Percentiles rank a stretch among this genome's conserved stretches.
phyloP scores from a whole-genome alignment of 2,888 invertebrate genomes.

The Amphipyra berbera region DNA sequence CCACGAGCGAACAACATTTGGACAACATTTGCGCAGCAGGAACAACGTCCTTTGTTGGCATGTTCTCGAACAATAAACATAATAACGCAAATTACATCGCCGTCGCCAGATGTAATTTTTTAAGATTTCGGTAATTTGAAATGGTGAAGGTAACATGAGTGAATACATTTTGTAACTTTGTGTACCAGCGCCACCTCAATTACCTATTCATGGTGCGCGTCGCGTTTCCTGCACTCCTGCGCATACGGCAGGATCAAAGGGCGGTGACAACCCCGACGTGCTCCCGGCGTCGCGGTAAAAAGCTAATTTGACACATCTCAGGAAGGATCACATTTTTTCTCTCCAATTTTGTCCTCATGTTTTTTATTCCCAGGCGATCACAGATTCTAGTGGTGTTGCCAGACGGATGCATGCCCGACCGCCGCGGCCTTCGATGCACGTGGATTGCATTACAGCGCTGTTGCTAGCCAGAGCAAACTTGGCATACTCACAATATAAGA shows the following conservation, averaged over 20 bases:
- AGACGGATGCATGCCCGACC: constrained; percentile 73
- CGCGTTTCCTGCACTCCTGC: constrained; percentile 70
- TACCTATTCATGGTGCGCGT: constrained; percentile 73
- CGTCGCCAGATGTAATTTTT: constrained; percentile 58
- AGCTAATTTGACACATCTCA: constrained; percentile 73
- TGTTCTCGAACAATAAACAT: constrained; percentile 61
- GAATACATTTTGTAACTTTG: too few relatives aligned
- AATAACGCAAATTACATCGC: constrained; percentile 63
- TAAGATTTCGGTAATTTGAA: constrained; percentile 57
- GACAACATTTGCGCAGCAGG: constrained; percentile 64
- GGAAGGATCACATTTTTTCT: constrained; percentile 68
- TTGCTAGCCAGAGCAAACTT: constrained; percentile 62
- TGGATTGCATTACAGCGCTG: constrained; percentile 73
- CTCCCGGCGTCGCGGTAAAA: constrained; percentile 67
- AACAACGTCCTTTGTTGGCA: constrained; percentile 58
- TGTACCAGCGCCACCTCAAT: constrained; percentile 55
- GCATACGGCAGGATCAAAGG: constrained; percentile 70
- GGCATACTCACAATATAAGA: constrained; percentile 37
- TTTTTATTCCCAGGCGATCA: constrained; percentile 73
- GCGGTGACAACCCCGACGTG: constrained; percentile 62
- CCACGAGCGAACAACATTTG: constrained; percentile 70
- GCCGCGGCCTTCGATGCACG: constrained; percentile 78
- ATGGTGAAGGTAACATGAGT: neutral
- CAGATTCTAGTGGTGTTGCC: constrained; percentile 74
- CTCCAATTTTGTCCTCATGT: constrained; percentile 65